Evolutionary conservation across 2,113 vertebrate genomes (phyloP), one percentile per base, ranked within the genome.

Genomic region (Micronycteris hirsuta): DNA sequence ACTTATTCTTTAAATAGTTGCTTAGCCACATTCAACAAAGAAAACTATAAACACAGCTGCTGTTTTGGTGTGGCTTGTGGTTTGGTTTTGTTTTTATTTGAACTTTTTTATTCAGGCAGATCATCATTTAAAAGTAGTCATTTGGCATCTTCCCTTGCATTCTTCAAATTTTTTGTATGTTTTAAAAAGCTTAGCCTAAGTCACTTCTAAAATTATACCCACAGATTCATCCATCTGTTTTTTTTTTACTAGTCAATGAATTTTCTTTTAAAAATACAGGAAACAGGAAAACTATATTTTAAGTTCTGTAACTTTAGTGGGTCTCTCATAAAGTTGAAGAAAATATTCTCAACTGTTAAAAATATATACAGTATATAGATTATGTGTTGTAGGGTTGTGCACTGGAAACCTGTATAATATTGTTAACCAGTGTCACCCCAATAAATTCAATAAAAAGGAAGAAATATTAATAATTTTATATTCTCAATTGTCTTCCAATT

Each of bases 41-140:
- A 77, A 90, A 86, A 92, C 87, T 33, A 10, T 90, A 97, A 96
- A 95, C 89, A 96, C 93, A 97, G 92, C 92, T 98, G 96, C 87
- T 97, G 14, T 97, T 96, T 94, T 96, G 88, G 83, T 92, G 54
- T 96, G 49, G 83, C 36, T 96, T 94, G 82, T 95, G 89, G 91
- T 95, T 96, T 93, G 1, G 52, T 94, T 96, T 95, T 74, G 61
- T 78, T 97, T 93, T 80, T 87, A 94, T 90, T 90, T 95, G 71
- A 95, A 93, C 71, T 88, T 91, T 92, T 96, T 94, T 87, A 87
- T 88, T 38, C 33, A 92, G 87, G 33, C 76, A 94, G 71, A 58
- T 96, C 56, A 78, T 93, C 91, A 67, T 71, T 93, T 95, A 96
- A 87, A 94, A 67, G 95, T 90, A 90, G 54, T 96, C 65, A 63